Conservation (phyloP, 2,888 invertebrate species). For the Aphidoletes aphidimyza region DNA sequence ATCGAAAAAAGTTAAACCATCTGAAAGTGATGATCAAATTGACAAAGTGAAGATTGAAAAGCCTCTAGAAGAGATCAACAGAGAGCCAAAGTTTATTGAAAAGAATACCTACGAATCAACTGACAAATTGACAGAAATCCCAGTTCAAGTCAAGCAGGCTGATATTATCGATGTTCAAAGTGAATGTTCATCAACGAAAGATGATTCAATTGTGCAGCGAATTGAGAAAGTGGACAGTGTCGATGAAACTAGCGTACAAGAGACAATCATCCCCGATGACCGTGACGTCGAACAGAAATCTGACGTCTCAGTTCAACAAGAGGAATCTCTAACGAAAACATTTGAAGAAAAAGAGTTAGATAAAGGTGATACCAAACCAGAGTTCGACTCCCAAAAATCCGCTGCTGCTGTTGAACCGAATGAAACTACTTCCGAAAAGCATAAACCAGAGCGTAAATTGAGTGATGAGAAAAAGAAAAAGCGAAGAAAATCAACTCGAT, state of each 20-base stretch:
- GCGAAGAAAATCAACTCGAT: neutral
- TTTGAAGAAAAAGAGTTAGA: too few species aligned
- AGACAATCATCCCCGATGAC: too few species aligned
- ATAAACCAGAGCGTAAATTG: neutral
- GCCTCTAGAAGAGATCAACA: neutral
- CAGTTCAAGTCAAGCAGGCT: neutral
- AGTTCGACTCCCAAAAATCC: too few species aligned
- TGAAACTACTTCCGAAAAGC: neutral
- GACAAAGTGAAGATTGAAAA: neutral
- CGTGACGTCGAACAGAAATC: neutral
- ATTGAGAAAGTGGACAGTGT: neutral
- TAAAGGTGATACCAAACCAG: too few species aligned
- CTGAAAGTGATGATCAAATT: slow-evolving; percentile 18
- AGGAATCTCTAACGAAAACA: too few species aligned
- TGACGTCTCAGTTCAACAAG: neutral
- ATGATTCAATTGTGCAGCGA: neutral
- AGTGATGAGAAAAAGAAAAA: neutral
- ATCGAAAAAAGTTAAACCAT: neutral
- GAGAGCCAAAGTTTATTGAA: neutral
- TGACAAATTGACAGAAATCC: neutral
- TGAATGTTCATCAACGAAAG: neutral
- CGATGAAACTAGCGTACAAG: too few species aligned
- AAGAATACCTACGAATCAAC: neutral
- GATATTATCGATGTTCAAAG: neutral
- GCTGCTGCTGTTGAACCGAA: too few species aligned